A percentile compares a stretch with the other conserved stretches of the same genome.
These are phyloP conservation scores for Diaprepes abbreviatus DNA, from an alignment of 2,888 invertebrate genomes.

Conservation along the genomic window DNA sequence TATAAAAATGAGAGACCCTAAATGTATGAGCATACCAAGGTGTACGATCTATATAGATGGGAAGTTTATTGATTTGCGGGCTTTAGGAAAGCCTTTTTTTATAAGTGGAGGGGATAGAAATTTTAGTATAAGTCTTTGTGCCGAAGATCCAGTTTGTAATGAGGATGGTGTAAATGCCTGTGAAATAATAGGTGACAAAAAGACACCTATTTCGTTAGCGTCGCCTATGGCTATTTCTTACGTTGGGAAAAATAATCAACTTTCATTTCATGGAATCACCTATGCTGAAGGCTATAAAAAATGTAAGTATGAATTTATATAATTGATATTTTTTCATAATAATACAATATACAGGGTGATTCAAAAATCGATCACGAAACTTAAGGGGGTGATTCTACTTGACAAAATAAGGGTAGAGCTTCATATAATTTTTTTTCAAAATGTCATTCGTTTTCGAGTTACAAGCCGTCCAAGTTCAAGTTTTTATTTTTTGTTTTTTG, in stretches of 20 bases:
- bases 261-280: slow-evolving; percentile 24
- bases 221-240: slow-evolving; percentile 26
- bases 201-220: slow-evolving; percentile 21
- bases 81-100: slow-evolving; percentile 30
- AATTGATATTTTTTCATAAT: no score
- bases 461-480: no score
- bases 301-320: no score
- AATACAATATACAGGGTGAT: no score
- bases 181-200: slow-evolving; percentile 4
- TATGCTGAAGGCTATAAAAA: slow-evolving; percentile 1
- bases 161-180: slow-evolving; percentile 31
- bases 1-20: slow-evolving; percentile 24
- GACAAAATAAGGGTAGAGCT: no score
- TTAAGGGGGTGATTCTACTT: no score
- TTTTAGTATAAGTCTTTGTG: slow-evolving; percentile 45
- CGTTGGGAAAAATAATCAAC: slow-evolving; percentile 29
- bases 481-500: no score
- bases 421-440: no score
- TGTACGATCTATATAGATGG: slow-evolving; percentile 33
- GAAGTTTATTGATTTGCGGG: slow-evolving; percentile 39
- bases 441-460: no score
- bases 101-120: slow-evolving; percentile 27
- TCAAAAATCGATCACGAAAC: no score
- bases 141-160: slow-evolving; percentile 21
- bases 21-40: slow-evolving; percentile 9